These are phyloP conservation scores for Mungos mungo DNA, from an alignment of 2,113 vertebrate species.

Conservation along the genomic window DNA sequence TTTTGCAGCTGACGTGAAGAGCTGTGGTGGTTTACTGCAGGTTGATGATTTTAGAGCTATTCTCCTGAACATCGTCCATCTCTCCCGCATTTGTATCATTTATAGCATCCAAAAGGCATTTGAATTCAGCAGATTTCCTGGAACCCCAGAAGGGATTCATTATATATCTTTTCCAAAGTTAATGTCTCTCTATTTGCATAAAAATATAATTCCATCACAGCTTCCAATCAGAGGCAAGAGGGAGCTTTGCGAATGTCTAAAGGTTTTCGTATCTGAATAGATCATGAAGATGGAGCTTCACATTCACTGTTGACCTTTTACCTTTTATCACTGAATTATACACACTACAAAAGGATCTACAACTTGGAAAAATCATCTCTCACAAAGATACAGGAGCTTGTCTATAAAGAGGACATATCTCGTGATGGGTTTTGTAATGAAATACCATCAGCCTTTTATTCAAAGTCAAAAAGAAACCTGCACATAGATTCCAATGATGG, in stretches of 20 bases:
- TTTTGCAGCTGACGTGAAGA: background rate
- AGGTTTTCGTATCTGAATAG: constrained; percentile 59
- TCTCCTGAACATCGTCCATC: background rate
- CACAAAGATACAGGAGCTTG: constrained; percentile 2
- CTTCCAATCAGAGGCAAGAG: constrained; percentile 48
- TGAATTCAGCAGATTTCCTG: constrained; percentile 61
- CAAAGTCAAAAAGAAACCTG: background rate
- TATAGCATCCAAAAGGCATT: constrained; percentile 48
- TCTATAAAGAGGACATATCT: background rate
- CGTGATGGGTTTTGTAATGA: constrained; percentile 21
- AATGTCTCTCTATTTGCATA: constrained; percentile 71
- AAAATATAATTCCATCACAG: constrained; percentile 64
- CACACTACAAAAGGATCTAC: constrained; percentile 17
- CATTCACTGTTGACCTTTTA: constrained; percentile 44
- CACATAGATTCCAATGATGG: background rate
- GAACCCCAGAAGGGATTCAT: constrained; percentile 64
- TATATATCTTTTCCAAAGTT: constrained; percentile 59
- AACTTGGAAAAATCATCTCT: constrained; percentile 17
- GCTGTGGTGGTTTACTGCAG: background rate
- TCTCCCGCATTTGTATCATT: constrained; percentile 35
- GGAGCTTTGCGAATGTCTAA: constrained; percentile 35
- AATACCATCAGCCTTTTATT: constrained; percentile 29
- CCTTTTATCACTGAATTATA: constrained; percentile 58
- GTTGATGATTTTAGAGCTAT: background rate
- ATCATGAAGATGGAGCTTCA: constrained; percentile 7